Evolutionary conservation across 2,797 vertebrate genomes (phyloP).

Genomic region (Gobio occitaniae): DNA sequence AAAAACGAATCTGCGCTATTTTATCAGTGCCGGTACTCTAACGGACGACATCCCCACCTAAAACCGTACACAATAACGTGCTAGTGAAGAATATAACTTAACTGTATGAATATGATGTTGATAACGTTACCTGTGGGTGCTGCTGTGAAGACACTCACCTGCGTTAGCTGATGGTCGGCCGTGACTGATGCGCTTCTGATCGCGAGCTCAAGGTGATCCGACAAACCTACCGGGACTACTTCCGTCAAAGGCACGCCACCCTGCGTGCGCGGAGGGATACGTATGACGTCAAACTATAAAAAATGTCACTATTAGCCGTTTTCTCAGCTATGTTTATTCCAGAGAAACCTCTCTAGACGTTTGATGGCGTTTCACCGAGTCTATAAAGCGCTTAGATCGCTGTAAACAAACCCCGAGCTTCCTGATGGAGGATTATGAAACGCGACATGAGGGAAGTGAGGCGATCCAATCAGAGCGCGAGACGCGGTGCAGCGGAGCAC

Average conservation of each 20-base stretch:
- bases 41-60: fast-evolving
- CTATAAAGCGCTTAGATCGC: background rate
- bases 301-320: background rate
- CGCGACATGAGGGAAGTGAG: constrained; percentile 40
- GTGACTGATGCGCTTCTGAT: constrained; percentile 58
- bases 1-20: background rate
- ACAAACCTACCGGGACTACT: constrained; percentile 71
- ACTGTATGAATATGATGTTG: background rate
- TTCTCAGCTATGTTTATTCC: background rate
- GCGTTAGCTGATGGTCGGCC: background rate
- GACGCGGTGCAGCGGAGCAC: background rate
- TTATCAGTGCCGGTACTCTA: background rate
- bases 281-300: background rate
- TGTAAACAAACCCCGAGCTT: background rate
- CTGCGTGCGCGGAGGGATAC: constrained; percentile 59
- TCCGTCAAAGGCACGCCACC: constrained; percentile 67
- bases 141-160: constrained; percentile 64
- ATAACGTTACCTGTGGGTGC: too few relatives aligned
- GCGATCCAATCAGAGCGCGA: constrained; percentile 1
- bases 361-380: background rate
- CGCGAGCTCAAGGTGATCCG: constrained; percentile 77
- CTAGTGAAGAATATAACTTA: background rate
- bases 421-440: constrained; percentile 63
- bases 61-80: background rate
- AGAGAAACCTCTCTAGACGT: background rate